phyloP scores from a whole-genome alignment of 2,797 vertebrate species.

The Channa striata region DNA sequence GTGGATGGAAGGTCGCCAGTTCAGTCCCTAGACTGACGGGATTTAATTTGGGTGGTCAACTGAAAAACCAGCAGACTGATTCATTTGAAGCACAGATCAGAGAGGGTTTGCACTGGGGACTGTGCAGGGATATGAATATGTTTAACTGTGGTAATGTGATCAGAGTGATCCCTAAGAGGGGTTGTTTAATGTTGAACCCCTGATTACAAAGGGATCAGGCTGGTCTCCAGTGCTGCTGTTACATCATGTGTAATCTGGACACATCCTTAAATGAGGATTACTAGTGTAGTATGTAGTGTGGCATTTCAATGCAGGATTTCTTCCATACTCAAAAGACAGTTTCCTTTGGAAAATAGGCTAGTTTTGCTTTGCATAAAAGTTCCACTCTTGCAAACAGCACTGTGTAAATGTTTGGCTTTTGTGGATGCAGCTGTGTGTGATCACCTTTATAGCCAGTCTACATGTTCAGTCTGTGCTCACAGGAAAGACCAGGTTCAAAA shows the following conservation, averaged over 20 bases:
- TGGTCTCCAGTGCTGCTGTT: not conserved
- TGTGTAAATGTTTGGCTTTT: slow-evolving; percentile 11
- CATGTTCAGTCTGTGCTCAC: slow-evolving; percentile 4
- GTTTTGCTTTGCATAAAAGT: not conserved
- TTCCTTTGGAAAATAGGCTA: not conserved
- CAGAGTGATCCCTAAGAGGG: too few relatives aligned
- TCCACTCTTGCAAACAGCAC: slow-evolving; percentile 2
- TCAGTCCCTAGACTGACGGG: too few relatives aligned
- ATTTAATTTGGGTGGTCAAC: too few relatives aligned
- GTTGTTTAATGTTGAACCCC: slow-evolving; percentile 1
- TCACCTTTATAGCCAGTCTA: not conserved
- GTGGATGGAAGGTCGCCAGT: not conserved
- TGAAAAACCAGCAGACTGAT: too few relatives aligned
- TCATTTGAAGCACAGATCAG: too few relatives aligned
- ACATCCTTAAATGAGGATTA: slow-evolving; percentile 2
- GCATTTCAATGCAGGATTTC: slow-evolving; percentile 7
- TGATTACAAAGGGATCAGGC: not conserved
- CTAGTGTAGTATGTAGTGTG: slow-evolving; percentile 3
- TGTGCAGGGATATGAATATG: too few relatives aligned
- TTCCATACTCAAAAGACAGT: slow-evolving; percentile 4
- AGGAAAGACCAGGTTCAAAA: slow-evolving; percentile 38
- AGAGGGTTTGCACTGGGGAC: too few relatives aligned
- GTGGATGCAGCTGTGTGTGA: slow-evolving; percentile 6
- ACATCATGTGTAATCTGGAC: slow-evolving; percentile 1
- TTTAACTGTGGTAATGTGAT: too few relatives aligned